Evolutionary conservation across 2,888 invertebrate species (phyloP).

Genomic region (Synergus umbraculus): DNA sequence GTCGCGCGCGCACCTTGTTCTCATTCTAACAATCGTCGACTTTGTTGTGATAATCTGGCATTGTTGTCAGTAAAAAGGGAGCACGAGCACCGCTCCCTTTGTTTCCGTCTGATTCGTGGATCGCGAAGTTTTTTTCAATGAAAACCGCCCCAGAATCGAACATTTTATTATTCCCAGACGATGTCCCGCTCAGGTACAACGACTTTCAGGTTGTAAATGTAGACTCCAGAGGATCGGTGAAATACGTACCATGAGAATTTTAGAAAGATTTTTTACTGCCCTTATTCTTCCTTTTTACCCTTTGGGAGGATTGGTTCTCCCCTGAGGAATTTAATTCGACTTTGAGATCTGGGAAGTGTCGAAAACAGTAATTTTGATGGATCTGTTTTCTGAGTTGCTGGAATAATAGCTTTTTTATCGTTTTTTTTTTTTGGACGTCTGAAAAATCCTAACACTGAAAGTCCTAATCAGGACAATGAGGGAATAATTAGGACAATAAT

Average conservation of each 20-base stretch:
- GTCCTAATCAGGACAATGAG: too few relatives aligned
- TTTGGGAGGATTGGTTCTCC: slow-evolving; percentile 38
- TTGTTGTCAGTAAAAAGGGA: slow-evolving; percentile 34
- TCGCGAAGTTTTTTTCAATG: slow-evolving; percentile 36
- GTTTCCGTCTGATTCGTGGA: slow-evolving; percentile 35
- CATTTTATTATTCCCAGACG: slow-evolving; percentile 39
- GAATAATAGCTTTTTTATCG: background rate
- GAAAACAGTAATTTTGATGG: background rate
- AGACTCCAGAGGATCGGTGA: background rate
- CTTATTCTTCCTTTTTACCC: slow-evolving; percentile 29
- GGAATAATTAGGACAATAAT: too few relatives aligned
- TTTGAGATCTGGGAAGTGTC: background rate
- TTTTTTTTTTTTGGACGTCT: too few relatives aligned
- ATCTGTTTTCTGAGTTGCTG: background rate
- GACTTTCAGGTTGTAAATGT: background rate
- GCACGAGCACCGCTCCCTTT: slow-evolving; percentile 35
- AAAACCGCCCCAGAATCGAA: slow-evolving; percentile 33
- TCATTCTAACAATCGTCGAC: slow-evolving; percentile 41
- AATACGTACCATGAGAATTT: background rate
- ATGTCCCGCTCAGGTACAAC: background rate
- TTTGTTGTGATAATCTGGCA: slow-evolving; percentile 41
- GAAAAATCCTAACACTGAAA: too few relatives aligned
- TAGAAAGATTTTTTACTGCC: slow-evolving; percentile 33
- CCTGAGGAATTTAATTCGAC: background rate
- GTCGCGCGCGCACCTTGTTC: slow-evolving; percentile 41